Evolutionary conservation across 2,888 invertebrate species (phyloP).

Genomic region (Cephonodes hylas): DNA sequence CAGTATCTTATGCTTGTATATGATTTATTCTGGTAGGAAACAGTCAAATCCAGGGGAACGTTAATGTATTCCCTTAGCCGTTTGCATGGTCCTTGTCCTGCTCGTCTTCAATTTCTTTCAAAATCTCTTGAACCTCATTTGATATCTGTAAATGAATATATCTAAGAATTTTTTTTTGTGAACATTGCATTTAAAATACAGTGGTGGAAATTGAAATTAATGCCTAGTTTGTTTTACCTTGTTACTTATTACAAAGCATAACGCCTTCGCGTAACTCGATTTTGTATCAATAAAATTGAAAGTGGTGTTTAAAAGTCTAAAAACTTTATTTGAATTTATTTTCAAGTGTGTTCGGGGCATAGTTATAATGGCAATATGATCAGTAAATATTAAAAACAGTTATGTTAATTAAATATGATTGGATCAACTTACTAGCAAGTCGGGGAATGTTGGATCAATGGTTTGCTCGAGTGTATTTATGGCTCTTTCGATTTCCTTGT

Average conservation of each 20-base stretch:
- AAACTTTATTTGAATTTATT: too few species aligned
- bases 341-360: too few species aligned
- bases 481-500: conserved; percentile 38
- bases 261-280: too few species aligned
- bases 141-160: conserved; percentile 35
- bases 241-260: too few species aligned
- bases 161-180: neutral
- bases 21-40: neutral
- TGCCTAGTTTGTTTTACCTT: too few species aligned
- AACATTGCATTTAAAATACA: neutral
- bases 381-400: too few species aligned
- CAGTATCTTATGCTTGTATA: neutral
- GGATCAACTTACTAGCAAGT: conserved; percentile 42
- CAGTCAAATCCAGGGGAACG: neutral
- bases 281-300: too few species aligned
- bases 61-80: neutral
- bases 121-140: conserved; percentile 40
- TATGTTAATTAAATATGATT: too few species aligned
- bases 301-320: too few species aligned
- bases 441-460: conserved; percentile 38
- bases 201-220: too few species aligned
- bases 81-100: neutral
- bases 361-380: too few species aligned
- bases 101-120: conserved; percentile 34
- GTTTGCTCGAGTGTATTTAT: conserved; percentile 35